These are phyloP conservation scores for Coccyzus lansbergi DNA, from an alignment of 2,797 vertebrate genomes.

Conservation along the genomic window DNA sequence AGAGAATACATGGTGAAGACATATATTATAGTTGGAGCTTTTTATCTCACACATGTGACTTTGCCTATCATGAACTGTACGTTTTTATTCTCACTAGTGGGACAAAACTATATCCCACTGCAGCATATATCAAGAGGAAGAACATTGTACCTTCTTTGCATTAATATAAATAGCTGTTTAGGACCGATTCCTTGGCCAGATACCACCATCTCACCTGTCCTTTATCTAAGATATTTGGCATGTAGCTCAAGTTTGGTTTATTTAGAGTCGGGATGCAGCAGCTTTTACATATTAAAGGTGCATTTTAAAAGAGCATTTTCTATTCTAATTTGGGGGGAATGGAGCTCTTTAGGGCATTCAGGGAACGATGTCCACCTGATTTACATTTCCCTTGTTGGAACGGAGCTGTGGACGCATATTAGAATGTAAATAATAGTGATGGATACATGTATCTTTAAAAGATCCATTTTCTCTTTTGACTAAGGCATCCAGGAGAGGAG, in stretches of 20 bases:
- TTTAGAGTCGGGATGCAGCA: conserved; percentile 77
- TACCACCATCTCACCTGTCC: conserved; percentile 80
- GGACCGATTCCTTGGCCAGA: conserved; percentile 79
- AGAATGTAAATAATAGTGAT: conserved; percentile 83
- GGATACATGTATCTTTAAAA: conserved; percentile 81
- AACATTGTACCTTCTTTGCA: conserved; percentile 85
- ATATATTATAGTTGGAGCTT: conserved; percentile 81
- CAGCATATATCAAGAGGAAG: conserved; percentile 85
- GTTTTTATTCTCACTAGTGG: conserved; percentile 84
- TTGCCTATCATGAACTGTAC: conserved; percentile 81
- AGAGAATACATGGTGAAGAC: conserved; percentile 76
- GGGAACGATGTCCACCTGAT: conserved; percentile 79
- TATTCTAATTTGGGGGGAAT: conserved; percentile 81
- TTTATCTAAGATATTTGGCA: conserved; percentile 81
- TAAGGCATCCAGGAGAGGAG: conserved; percentile 40
- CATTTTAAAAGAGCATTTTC: conserved; percentile 81
- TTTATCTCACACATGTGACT: conserved; percentile 83
- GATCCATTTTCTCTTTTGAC: conserved; percentile 75
- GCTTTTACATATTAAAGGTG: conserved; percentile 85
- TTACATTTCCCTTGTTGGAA: conserved; percentile 78
- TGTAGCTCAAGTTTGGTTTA: conserved; percentile 81
- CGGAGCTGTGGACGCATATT: conserved; percentile 70
- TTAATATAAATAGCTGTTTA: conserved; percentile 90
- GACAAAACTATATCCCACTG: conserved; percentile 80
- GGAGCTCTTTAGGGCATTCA: conserved; percentile 79